Conservation (phyloP, 2,797 vertebrate species). For the Bryconaethiops microstoma region DNA sequence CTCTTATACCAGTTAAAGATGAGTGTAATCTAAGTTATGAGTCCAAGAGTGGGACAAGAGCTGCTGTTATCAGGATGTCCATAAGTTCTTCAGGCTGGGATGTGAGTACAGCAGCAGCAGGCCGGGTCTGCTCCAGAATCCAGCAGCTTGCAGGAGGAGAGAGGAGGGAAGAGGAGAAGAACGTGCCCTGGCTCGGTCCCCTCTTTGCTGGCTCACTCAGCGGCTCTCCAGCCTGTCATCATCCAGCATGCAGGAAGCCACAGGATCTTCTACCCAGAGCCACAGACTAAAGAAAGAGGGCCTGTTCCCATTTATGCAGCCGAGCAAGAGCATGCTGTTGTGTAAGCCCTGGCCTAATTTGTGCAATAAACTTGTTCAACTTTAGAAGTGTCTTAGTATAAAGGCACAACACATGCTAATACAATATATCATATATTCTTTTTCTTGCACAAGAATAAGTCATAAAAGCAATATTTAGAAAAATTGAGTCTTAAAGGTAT, state of each 20-base stretch:
- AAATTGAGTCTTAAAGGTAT: not conserved
- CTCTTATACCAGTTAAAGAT: too few species aligned
- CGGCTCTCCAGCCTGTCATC: conserved; percentile 39
- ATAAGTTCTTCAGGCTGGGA: not conserved
- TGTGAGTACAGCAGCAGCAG: not conserved
- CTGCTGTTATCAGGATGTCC: not conserved
- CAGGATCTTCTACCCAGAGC: conserved; percentile 37
- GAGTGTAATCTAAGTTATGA: not conserved
- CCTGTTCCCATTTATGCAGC: conserved; percentile 21
- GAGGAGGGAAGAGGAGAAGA: conserved; percentile 21
- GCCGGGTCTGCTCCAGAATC: conserved; percentile 12
- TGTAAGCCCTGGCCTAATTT: conserved; percentile 35
- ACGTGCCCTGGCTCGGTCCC: conserved; percentile 44
- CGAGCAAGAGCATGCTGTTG: conserved; percentile 18
- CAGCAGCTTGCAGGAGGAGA: conserved; percentile 4
- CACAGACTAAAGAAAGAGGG: conserved; percentile 40
- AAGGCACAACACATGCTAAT: conserved; percentile 56
- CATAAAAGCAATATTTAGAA: not conserved
- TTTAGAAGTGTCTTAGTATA: conserved; percentile 38
- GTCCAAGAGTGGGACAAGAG: not conserved
- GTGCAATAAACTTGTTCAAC: conserved; percentile 8
- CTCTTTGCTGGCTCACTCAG: conserved; percentile 15
- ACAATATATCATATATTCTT: not conserved
- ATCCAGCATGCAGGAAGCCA: conserved; percentile 46
- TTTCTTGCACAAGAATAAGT: not conserved